A percentile compares a stretch with the other conserved stretches of the same genome.
Conservation (phyloP, 2,888 invertebrate genomes). For the Aphodius granarius region DNA sequence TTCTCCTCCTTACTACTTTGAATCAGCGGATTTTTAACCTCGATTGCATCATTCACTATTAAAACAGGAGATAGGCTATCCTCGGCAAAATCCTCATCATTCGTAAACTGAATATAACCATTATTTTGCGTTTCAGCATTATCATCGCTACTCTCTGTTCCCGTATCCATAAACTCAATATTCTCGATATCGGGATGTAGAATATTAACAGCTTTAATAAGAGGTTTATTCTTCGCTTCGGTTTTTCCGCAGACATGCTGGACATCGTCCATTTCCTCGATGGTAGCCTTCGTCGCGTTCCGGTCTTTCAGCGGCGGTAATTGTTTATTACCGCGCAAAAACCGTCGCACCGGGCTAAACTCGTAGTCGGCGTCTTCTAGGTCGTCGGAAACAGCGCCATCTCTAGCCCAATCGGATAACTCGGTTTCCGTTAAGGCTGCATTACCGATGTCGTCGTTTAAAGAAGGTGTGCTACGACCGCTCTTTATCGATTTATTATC, state of each 20-base stretch:
- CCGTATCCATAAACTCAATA: conserved; percentile 86
- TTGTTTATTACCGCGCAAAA: background rate
- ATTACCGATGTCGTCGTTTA: conserved; percentile 65
- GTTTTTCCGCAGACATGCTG: conserved; percentile 49
- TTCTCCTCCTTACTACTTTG: conserved; percentile 36
- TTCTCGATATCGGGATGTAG: conserved; percentile 67
- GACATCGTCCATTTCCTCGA: conserved; percentile 50
- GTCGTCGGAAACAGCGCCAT: conserved; percentile 77
- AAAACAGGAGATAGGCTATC: conserved; percentile 49
- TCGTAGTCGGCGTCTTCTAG: conserved; percentile 67
- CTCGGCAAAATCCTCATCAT: conserved; percentile 52
- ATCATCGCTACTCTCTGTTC: conserved; percentile 69
- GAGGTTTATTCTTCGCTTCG: conserved; percentile 37
- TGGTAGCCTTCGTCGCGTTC: conserved; percentile 33
- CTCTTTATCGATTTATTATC: conserved; percentile 40
- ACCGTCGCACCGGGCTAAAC: conserved; percentile 54
- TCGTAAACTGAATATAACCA: conserved; percentile 69
- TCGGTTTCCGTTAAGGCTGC: conserved; percentile 82
- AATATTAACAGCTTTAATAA: conserved; percentile 43
- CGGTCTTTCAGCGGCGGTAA: conserved; percentile 28
- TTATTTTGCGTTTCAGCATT: conserved; percentile 62
- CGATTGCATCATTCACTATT: conserved; percentile 38
- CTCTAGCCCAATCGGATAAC: conserved; percentile 87
- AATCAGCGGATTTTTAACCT: conserved; percentile 48
- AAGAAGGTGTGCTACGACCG: conserved; percentile 60